These are phyloP conservation scores for Ennomos quercinarius DNA, from an alignment of 2,888 invertebrate genomes.

Conservation along the genomic window DNA sequence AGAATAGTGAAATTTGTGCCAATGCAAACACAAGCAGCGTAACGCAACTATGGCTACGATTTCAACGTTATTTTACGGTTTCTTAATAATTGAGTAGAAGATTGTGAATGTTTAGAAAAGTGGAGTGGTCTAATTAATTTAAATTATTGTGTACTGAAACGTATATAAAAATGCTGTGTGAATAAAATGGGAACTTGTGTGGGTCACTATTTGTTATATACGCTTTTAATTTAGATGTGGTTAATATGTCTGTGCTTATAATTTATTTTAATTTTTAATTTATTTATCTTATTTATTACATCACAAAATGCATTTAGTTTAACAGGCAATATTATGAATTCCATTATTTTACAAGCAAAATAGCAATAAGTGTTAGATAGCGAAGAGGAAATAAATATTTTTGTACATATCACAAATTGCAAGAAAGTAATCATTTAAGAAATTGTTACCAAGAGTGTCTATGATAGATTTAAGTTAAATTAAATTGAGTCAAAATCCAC, in stretches of 20 bases:
- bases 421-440: constrained; percentile 60
- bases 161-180: too few relatives aligned
- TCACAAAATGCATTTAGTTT: constrained; percentile 50
- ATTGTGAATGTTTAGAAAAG: constrained; percentile 1
- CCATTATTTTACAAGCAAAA: constrained; percentile 32
- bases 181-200: background rate
- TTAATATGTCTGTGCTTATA: constrained; percentile 20
- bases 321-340: constrained; percentile 29
- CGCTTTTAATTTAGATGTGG: constrained; percentile 28
- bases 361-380: constrained; percentile 57
- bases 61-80: background rate
- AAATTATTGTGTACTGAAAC: background rate
- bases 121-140: background rate
- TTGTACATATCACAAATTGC: constrained; percentile 84
- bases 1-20: constrained; percentile 68
- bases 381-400: constrained; percentile 76
- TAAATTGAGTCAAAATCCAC: constrained; percentile 51
- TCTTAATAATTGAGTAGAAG: background rate
- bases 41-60: constrained; percentile 3
- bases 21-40: constrained; percentile 44
- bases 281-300: constrained; percentile 32
- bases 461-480: constrained; percentile 64
- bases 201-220: constrained; percentile 8
- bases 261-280: constrained; percentile 33
- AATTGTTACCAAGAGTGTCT: constrained; percentile 82